A percentile compares a stretch with the other conserved stretches of the same genome.
Evolutionary conservation across 2,888 invertebrate species (phyloP).

Genomic region (Drosophila robusta): DNA sequence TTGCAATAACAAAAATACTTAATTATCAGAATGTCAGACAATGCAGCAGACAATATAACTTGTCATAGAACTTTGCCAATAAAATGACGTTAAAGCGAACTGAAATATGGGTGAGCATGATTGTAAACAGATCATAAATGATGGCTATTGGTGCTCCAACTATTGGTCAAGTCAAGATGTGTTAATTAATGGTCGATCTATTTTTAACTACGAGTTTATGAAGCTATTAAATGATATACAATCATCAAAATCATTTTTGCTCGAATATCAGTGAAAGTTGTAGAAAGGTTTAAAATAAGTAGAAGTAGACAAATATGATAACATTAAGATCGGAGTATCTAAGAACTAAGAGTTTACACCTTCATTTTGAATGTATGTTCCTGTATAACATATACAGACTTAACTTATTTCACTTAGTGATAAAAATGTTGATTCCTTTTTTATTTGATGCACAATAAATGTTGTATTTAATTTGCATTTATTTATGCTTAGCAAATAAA

Average conservation of each 20-base stretch:
- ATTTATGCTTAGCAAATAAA: too few relatives aligned
- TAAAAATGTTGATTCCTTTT: too few relatives aligned
- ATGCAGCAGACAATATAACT: constrained; percentile 10
- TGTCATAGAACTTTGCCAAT: constrained; percentile 18
- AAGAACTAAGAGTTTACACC: too few relatives aligned
- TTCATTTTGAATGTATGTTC: too few relatives aligned
- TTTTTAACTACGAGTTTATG: background rate
- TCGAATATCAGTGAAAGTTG: too few relatives aligned
- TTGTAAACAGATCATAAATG: background rate
- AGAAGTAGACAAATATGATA: too few relatives aligned
- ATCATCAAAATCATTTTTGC: too few relatives aligned
- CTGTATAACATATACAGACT: too few relatives aligned
- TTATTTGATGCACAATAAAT: too few relatives aligned
- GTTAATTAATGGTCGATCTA: background rate
- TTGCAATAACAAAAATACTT: constrained; percentile 42
- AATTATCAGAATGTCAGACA: constrained; percentile 29
- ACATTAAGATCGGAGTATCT: too few relatives aligned
- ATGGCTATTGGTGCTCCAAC: background rate
- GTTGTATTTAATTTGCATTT: too few relatives aligned
- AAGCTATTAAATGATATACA: background rate
- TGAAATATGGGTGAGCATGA: background rate
- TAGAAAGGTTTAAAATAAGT: background rate
- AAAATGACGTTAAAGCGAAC: constrained; percentile 14
- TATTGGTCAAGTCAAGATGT: background rate
- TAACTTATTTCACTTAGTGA: too few relatives aligned